Evolutionary conservation across 2,113 vertebrate species (phyloP), one percentile per base, ranked within the genome.

Genomic region (Pyxicephalus adspersus): DNA sequence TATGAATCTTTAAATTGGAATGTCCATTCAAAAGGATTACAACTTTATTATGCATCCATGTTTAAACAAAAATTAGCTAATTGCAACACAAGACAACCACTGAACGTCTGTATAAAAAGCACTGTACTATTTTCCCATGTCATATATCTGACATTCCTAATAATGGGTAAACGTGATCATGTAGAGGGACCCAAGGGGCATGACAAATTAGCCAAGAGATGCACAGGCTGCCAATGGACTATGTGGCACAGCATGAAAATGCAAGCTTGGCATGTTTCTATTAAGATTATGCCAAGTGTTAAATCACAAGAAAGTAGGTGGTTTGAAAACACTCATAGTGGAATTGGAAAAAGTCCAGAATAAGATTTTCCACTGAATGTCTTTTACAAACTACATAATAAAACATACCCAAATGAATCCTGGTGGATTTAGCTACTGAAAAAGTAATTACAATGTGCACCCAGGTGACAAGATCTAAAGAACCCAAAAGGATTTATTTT

Each of bases 271-370:
- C 70, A 80, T 63, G 60, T 73, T 73, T 65, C 68, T 55, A 79
- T 68, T 68, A 64, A 79, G 54, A 31, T 29, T 38, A 60, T 55
- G 68, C 79, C 77, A 80, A 80, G 66, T 71, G 77, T 72, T 80
- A 80, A 80, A 80, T 80, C 65, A 50, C 34, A 63, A 52, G 25
- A 71, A 80, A 72, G 57, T 34, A 80, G 77, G 23, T 51, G 72
- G 67, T 80, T 63, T 80, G 67, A 72, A 63, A 80, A 80, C 67
- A 80, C 54, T 57, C 67, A 80, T 72, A 63, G 78, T 26, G 64
- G 50, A 6, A 58, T 58, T 80, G 78, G 78, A 80, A 2, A 15
- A 18, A 54, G 72, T 64, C 78, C 78, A 72, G 67, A 61, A 38
- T 9, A 19, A 77, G 28, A 77, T 38, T 79, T 68, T 68, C 77